phyloP scores from a whole-genome alignment of 2,888 invertebrate species.

The Trichopoda pennipes region DNA sequence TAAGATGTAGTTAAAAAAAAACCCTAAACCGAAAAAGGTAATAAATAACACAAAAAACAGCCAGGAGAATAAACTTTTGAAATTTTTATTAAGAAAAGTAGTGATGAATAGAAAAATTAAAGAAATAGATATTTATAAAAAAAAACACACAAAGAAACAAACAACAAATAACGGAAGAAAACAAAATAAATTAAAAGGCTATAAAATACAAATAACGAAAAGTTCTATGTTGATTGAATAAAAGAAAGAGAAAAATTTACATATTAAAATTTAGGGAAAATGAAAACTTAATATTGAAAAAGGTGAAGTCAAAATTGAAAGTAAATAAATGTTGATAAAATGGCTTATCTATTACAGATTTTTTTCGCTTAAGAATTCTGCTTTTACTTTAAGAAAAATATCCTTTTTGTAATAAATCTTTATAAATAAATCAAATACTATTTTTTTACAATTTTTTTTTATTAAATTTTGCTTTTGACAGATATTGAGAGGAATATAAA shows the following conservation, averaged over 20 bases:
- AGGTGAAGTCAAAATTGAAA: constrained; percentile 1
- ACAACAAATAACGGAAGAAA: background rate
- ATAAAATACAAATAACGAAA: constrained; percentile 44
- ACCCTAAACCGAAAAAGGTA: constrained; percentile 39
- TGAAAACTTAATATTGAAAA: background rate
- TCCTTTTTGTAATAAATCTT: constrained; percentile 26
- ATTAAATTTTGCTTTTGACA: constrained; percentile 16
- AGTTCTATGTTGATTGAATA: constrained; percentile 64
- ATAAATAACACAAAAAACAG: constrained; percentile 42
- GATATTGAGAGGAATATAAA: constrained; percentile 22
- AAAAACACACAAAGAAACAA: background rate
- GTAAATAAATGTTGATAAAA: constrained; percentile 34
- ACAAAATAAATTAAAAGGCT: constrained; percentile 25
- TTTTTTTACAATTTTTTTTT: constrained; percentile 35
- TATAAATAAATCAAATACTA: constrained; percentile 6
- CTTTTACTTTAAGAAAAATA: constrained; percentile 48
- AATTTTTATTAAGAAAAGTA: constrained; percentile 49
- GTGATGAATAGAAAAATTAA: constrained; percentile 56
- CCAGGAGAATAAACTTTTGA: constrained; percentile 55
- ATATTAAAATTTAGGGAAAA: constrained; percentile 28
- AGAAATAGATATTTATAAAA: constrained; percentile 52
- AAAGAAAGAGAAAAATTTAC: constrained; percentile 41
- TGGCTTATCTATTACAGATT: constrained; percentile 51
- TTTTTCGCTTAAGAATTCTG: constrained; percentile 61
- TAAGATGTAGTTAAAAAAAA: constrained; percentile 51